Evolutionary conservation across 2,113 vertebrate species (phyloP).

Genomic region (Thymallus thymallus): DNA sequence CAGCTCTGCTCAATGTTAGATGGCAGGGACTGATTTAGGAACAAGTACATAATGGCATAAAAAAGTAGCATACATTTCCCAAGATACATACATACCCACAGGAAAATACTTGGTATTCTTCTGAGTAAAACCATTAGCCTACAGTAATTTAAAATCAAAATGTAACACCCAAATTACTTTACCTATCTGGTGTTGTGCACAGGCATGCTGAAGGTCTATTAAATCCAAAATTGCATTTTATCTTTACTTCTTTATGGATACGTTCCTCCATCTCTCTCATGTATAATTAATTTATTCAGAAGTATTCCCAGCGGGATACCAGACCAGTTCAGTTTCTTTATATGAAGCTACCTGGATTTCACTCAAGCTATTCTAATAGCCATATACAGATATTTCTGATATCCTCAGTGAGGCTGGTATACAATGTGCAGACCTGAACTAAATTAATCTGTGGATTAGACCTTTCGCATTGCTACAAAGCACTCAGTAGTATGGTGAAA

Average conservation of each 20-base stretch:
- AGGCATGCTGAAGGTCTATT: not conserved
- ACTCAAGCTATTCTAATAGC: not conserved
- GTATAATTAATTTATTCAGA: not conserved
- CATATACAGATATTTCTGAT: not conserved
- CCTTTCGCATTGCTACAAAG: no score
- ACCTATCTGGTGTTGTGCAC: not conserved
- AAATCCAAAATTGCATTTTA: not conserved
- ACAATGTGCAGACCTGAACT: not conserved
- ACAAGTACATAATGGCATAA: constrained; percentile 13
- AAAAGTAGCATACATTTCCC: not conserved
- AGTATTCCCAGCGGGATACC: not conserved
- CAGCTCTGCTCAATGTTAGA: constrained; percentile 19
- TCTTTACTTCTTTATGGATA: not conserved
- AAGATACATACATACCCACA: not conserved
- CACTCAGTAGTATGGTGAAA: not conserved
- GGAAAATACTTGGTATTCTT: not conserved
- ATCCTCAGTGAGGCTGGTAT: not conserved
- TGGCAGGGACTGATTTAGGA: constrained; percentile 23
- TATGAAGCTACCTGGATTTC: not conserved
- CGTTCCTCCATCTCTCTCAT: not conserved
- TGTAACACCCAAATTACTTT: not conserved
- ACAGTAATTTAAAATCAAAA: not conserved
- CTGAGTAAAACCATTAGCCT: not conserved
- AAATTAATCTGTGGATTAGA: not conserved
- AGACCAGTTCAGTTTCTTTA: not conserved